Percentiles rank a stretch among this genome's conserved stretches.
phyloP scores from a whole-genome alignment of 2,113 vertebrate species.

The Halichoeres trimaculatus region DNA sequence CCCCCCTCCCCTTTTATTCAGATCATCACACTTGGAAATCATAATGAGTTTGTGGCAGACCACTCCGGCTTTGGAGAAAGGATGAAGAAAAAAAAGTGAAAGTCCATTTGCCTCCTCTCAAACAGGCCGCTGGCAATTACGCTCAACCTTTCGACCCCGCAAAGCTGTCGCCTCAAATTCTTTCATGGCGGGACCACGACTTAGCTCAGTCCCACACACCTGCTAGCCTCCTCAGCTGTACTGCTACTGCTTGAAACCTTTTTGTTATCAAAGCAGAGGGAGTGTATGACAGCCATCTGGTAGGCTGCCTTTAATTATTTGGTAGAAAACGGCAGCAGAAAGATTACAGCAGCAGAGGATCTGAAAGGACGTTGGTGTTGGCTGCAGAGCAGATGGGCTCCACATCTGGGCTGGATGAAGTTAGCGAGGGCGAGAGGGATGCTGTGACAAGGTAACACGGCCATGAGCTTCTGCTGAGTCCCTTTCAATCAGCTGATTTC shows the following conservation, averaged over 20 bases:
- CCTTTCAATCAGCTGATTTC: constrained; percentile 34
- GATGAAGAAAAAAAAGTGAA: constrained; percentile 24
- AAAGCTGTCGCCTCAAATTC: constrained; percentile 61
- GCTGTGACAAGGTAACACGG: constrained; percentile 50
- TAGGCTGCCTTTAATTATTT: constrained; percentile 88
- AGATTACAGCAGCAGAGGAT: constrained; percentile 75
- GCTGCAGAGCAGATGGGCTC: constrained; percentile 89
- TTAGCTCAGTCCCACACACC: constrained; percentile 64
- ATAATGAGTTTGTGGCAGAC: constrained; percentile 80
- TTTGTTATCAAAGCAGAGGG: constrained; percentile 71
- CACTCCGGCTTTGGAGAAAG: constrained; percentile 65
- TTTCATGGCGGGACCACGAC: constrained; percentile 48
- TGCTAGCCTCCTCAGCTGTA: constrained; percentile 65
- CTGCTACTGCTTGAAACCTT: constrained; percentile 28
- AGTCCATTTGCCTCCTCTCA: constrained; percentile 61
- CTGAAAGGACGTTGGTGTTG: constrained; percentile 84
- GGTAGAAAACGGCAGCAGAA: constrained; percentile 87
- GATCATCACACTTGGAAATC: constrained; percentile 80
- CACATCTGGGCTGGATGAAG: constrained; percentile 88
- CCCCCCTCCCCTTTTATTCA: constrained; percentile 75
- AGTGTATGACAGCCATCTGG: constrained; percentile 84
- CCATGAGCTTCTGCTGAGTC: constrained; percentile 17
- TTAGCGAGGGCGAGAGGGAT: constrained; percentile 80
- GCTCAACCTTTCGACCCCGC: constrained; percentile 65
- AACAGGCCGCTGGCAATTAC: constrained; percentile 70